Evolutionary conservation across 2,888 invertebrate genomes (phyloP), one percentile per base, ranked within the genome.

Genomic region (Drosophila sordidula): DNA sequence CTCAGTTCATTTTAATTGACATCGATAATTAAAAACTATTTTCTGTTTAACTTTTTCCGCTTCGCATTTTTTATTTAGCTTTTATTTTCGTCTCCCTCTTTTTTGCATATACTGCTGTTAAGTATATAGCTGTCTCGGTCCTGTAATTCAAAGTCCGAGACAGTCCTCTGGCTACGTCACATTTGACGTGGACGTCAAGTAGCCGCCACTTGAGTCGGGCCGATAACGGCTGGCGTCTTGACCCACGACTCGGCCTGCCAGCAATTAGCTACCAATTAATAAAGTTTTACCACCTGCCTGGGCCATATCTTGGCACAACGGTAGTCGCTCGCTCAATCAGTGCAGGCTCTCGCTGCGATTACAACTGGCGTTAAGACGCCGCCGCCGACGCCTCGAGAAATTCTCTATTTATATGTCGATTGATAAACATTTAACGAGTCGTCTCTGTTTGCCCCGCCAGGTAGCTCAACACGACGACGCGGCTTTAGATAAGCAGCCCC

Each of bases 1-100:
- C 61, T 78, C 80, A 85, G 88, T 88, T 88, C 89, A 88, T 59
- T 87, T 88, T 89, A 88, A 88, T 88, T 88, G 88, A 88, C 89
- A 85, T 89, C 81, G 75, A 81, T 81, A 89, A 88, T 83, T 88
- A 87, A 84, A 82, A 87, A 85, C 78, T 76, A 82, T 87, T 81
- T 83, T 76, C 74, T 66, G 70, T 67, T 64, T 59, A 70, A 73
- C 49, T 64, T 75, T 58, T 65, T 62, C 29, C 64, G 67, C 58
- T 52, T 71, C 45, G 56, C 49, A 34, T 55, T 72, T 59, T 29
- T 34, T 52, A 45, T 51, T 44, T 49, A 8, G 29, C 63, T 41
- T 52, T 64, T 58, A 45, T 61, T 42, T 41, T 55, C 14, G 25
- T 50, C 34, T 22, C 16, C 25, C 5, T 12, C 18, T 29, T 9